phyloP scores from a whole-genome alignment of 2,888 invertebrate species.

The Habrosyne pyritoides region DNA sequence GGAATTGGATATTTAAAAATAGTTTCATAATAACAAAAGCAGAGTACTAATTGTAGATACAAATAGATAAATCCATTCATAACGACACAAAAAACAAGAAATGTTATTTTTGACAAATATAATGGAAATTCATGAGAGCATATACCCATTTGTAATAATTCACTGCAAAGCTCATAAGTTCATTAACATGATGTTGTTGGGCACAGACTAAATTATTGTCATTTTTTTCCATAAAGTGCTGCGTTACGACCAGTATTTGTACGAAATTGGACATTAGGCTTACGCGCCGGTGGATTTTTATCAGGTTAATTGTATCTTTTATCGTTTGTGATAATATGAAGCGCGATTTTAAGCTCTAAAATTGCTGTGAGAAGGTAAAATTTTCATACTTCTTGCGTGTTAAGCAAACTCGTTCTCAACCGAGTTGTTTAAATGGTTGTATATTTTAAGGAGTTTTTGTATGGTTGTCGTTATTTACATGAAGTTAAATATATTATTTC shows the following conservation, averaged over 20 bases:
- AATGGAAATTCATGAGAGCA: slow-evolving; percentile 22
- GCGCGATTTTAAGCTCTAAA: not conserved
- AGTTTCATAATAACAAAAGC: too few species aligned
- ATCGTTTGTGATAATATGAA: not conserved
- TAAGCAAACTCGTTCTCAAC: not conserved
- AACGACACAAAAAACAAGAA: not conserved
- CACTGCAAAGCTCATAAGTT: slow-evolving; percentile 17
- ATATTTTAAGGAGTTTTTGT: not conserved
- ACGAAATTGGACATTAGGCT: not conserved
- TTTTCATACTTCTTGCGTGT: not conserved
- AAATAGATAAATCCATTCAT: too few species aligned
- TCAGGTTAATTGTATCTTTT: slow-evolving; percentile 2
- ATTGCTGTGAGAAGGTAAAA: not conserved
- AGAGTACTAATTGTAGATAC: too few species aligned
- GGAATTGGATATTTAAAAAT: too few species aligned
- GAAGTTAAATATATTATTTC: not conserved
- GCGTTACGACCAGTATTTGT: not conserved
- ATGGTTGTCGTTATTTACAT: not conserved
- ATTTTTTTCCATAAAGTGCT: not conserved
- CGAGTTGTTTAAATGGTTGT: not conserved
- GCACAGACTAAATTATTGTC: slow-evolving; percentile 3
- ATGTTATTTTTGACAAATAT: slow-evolving; percentile 11
- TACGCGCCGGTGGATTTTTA: not conserved
- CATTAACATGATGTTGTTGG: slow-evolving; percentile 20
- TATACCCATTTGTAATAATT: slow-evolving; percentile 24